A percentile compares a stretch with the other conserved stretches of the same genome.
Evolutionary conservation across 2,888 invertebrate genomes (phyloP).

Genomic region (Lasioglossum villosulum): DNA sequence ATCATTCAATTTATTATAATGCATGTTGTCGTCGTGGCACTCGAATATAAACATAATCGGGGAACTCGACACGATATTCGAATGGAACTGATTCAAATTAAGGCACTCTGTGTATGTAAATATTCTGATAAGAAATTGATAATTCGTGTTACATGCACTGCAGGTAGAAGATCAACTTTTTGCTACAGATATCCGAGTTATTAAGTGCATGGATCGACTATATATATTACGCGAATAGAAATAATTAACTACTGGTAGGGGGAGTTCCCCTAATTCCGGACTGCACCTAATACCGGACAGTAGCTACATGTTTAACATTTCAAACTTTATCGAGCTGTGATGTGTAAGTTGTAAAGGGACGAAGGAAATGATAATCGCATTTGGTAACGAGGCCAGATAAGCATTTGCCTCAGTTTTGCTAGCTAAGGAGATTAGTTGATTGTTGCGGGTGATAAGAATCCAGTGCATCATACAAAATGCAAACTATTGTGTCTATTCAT

Average conservation of each 20-base stretch:
- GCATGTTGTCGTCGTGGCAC: too few species aligned
- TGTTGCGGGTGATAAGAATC: neutral
- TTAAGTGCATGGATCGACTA: neutral
- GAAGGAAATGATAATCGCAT: neutral
- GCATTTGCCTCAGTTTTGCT: neutral
- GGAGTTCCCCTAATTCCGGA: neutral
- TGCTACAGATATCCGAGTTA: neutral
- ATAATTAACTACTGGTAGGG: slow-evolving; percentile 4
- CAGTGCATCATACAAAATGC: too few species aligned
- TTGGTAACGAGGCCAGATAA: neutral
- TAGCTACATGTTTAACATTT: neutral
- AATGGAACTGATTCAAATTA: neutral
- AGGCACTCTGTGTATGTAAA: neutral
- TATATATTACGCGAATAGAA: neutral
- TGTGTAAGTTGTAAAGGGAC: neutral
- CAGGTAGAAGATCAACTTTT: neutral
- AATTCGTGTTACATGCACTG: neutral
- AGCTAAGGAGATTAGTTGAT: neutral
- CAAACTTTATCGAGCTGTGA: neutral
- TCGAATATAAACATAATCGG: neutral
- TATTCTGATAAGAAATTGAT: neutral
- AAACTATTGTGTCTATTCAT: too few species aligned
- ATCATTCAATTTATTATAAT: too few species aligned
- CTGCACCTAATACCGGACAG: slow-evolving; percentile 56
- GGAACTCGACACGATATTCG: neutral